These are phyloP conservation scores for Bellardia bayeri DNA, from an alignment of 2,888 invertebrate genomes.

Conservation along the genomic window DNA sequence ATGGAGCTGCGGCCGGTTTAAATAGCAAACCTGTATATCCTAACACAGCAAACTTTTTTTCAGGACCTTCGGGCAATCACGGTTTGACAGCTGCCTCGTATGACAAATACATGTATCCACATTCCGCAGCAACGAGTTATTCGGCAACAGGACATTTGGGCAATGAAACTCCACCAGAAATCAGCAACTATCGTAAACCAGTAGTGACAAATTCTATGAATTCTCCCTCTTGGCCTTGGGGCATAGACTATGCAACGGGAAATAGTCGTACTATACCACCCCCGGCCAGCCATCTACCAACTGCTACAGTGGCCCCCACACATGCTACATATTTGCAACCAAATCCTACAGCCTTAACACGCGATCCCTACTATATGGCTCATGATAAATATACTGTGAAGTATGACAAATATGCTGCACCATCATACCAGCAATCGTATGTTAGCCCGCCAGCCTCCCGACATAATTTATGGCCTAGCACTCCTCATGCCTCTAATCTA, in stretches of 20 bases:
- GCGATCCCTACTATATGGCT: constrained; percentile 71
- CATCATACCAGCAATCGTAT: constrained; percentile 60
- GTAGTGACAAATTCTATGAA: constrained; percentile 55
- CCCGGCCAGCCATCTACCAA: constrained; percentile 60
- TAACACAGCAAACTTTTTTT: constrained; percentile 51
- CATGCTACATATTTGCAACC: constrained; percentile 69
- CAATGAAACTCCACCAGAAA: constrained; percentile 45
- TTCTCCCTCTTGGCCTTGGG: constrained; percentile 77
- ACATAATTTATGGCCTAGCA: constrained; percentile 77
- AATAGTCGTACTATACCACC: constrained; percentile 76
- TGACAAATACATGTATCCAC: constrained; percentile 78
- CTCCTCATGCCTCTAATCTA: constrained; percentile 58
- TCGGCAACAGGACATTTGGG: constrained; percentile 38
- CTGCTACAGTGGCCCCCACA: constrained; percentile 71
- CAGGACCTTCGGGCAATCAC: constrained; percentile 45
- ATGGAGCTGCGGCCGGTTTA: constrained; percentile 74
- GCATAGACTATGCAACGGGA: constrained; percentile 76
- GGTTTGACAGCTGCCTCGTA: constrained; percentile 50
- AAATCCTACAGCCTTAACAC: constrained; percentile 61
- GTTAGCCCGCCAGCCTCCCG: constrained; percentile 51
- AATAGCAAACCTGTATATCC: constrained; percentile 55
- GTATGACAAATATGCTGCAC: constrained; percentile 76
- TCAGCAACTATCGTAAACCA: constrained; percentile 77
- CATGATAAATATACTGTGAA: constrained; percentile 75
- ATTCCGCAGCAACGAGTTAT: constrained; percentile 56